These are phyloP conservation scores for Onychostruthus taczanowskii DNA, from an alignment of 2,113 vertebrate genomes.

Conservation along the genomic window DNA sequence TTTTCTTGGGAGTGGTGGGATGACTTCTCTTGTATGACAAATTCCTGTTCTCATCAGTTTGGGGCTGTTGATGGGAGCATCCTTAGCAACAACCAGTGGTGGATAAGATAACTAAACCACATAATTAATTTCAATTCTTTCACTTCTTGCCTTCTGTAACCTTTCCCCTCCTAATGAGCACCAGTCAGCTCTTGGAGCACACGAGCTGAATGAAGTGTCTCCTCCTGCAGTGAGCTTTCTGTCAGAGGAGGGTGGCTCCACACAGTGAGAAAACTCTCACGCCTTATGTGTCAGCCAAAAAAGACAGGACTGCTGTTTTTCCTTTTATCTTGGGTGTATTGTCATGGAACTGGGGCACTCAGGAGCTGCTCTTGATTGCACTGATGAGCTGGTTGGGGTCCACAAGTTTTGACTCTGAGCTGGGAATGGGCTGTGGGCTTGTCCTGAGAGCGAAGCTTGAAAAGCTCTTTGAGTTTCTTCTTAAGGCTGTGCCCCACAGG, in stretches of 20 bases:
- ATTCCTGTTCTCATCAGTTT: background rate
- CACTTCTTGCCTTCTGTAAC: background rate
- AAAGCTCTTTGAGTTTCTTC: background rate
- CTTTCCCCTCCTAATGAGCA: background rate
- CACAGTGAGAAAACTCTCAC: background rate
- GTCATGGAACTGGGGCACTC: background rate
- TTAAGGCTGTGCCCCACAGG: background rate
- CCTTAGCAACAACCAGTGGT: background rate
- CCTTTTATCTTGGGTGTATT: background rate
- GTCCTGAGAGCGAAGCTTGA: background rate
- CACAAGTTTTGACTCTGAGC: background rate
- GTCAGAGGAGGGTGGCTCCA: background rate
- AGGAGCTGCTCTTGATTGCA: background rate
- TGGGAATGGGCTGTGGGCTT: background rate
- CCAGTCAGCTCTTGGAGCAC: background rate
- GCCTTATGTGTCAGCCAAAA: too few species aligned
- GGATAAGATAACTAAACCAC: background rate
- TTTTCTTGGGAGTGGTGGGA: background rate
- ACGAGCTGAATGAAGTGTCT: background rate
- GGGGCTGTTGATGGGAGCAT: background rate
- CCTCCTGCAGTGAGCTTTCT: background rate
- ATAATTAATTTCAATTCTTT: background rate
- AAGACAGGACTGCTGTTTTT: background rate
- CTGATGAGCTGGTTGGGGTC: background rate
- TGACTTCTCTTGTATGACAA: background rate